Evolutionary conservation across 1,140 invertebrate genomes (phyloP).

Genomic region (Eriocheir sinensis): DNA sequence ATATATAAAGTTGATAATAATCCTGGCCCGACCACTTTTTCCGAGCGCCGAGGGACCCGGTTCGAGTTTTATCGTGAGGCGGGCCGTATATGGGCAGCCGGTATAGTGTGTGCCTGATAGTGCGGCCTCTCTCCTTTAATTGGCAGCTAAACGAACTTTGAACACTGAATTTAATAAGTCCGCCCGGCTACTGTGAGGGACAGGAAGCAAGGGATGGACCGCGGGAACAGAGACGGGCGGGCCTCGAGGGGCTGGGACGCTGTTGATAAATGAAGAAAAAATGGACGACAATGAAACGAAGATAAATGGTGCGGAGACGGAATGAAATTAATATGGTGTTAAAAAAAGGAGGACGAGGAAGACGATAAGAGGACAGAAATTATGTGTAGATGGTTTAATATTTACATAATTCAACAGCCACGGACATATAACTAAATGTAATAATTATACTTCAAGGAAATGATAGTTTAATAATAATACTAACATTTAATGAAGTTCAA

Average conservation of each 20-base stretch:
- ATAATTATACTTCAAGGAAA: not conserved
- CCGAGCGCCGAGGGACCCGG: constrained; percentile 37
- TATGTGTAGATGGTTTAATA: too few relatives aligned
- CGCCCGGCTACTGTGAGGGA: constrained; percentile 43
- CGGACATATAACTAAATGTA: not conserved
- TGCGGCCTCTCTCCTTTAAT: constrained; percentile 63
- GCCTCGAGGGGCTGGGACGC: not conserved
- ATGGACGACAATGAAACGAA: not conserved
- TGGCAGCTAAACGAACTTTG: constrained; percentile 76
- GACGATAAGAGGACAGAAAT: not conserved
- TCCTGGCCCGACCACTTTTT: constrained; percentile 65
- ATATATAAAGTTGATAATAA: constrained; percentile 55
- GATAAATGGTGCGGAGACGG: not conserved
- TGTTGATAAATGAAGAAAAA: not conserved
- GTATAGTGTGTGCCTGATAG: constrained; percentile 73
- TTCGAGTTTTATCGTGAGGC: constrained; percentile 64
- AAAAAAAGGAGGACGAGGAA: not conserved
- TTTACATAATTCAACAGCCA: too few relatives aligned
- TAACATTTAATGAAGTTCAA: not conserved
- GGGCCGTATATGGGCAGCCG: constrained; percentile 67
- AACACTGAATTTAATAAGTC: constrained; percentile 69
- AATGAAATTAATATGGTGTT: not conserved
- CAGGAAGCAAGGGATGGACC: constrained; percentile 27
- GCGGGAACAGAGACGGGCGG: constrained; percentile 11
- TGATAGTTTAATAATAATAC: not conserved